phyloP scores from a whole-genome alignment of 2,113 vertebrate species.

The Ibidorhyncha struthersii region DNA sequence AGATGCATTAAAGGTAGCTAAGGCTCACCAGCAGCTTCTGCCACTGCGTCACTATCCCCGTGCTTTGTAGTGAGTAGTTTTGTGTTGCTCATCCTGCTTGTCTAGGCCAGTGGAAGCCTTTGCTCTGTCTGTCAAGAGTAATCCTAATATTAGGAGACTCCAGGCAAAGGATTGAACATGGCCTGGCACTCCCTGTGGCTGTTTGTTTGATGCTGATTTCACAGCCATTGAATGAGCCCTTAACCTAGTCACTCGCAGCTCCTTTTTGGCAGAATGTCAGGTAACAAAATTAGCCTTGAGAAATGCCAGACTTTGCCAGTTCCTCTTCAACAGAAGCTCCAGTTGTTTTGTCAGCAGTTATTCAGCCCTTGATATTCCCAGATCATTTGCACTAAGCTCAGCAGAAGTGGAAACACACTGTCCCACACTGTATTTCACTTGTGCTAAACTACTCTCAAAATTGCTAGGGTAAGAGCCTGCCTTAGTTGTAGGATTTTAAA shows the following conservation, averaged over 20 bases:
- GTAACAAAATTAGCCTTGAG: slow-evolving; percentile 43
- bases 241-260: not conserved
- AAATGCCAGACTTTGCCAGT: slow-evolving; percentile 52
- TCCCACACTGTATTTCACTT: not conserved
- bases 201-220: slow-evolving; percentile 58
- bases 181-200: slow-evolving; percentile 38
- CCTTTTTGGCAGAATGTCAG: slow-evolving; percentile 56
- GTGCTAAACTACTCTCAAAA: not conserved
- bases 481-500: not conserved
- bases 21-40: not conserved
- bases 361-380: not conserved
- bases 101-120: slow-evolving; percentile 11
- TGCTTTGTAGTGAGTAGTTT: not conserved
- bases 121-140: slow-evolving; percentile 40
- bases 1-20: not conserved
- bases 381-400: not conserved
- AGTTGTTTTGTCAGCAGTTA: slow-evolving; percentile 20
- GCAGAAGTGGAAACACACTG: not conserved
- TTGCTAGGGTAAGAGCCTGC: not conserved
- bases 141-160: slow-evolving; percentile 36
- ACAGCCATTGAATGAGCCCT: slow-evolving; percentile 31
- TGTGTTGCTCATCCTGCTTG: not conserved
- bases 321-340: not conserved
- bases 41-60: rapidly evolving
- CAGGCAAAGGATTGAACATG: not conserved